Percentiles rank a stretch among this genome's conserved stretches.
Conservation (phyloP, 2,113 vertebrate species). For the Rhizomys pruinosus region DNA sequence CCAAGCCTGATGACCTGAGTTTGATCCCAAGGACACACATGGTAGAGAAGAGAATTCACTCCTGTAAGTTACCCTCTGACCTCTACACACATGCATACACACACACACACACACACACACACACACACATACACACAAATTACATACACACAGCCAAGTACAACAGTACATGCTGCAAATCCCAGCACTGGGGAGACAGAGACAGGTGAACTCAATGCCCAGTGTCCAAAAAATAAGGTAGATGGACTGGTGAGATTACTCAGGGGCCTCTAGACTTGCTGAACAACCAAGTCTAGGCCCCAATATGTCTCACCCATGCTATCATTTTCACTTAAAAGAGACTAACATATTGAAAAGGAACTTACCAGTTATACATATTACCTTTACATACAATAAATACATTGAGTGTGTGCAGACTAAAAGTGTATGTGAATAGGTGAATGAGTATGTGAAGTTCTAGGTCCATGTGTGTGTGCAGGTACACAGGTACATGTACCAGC, state of each 20-base stretch:
- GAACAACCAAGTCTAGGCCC: not conserved
- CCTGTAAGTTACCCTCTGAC: not conserved
- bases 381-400: conserved; percentile 35
- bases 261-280: not conserved
- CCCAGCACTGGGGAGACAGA: not conserved
- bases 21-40: not conserved
- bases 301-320: fast-evolving
- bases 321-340: conserved; percentile 22
- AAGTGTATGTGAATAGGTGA: too few relatives aligned
- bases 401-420: not conserved
- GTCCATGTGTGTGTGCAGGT: not conserved
- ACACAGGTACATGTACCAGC: too few relatives aligned
- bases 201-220: too few relatives aligned
- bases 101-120: not conserved
- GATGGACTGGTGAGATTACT: not conserved
- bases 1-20: not conserved
- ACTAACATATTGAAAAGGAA: too few relatives aligned
- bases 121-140: not conserved
- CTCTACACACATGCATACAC: not conserved
- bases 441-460: too few relatives aligned
- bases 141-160: not conserved
- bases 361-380: not conserved
- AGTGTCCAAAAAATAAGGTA: not conserved
- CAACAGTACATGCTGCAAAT: not conserved
- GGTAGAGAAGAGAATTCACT: not conserved